Percentiles rank a stretch among this genome's conserved stretches.
phyloP scores from a whole-genome alignment of 2,888 invertebrate species.

The Mythimna pallens region DNA sequence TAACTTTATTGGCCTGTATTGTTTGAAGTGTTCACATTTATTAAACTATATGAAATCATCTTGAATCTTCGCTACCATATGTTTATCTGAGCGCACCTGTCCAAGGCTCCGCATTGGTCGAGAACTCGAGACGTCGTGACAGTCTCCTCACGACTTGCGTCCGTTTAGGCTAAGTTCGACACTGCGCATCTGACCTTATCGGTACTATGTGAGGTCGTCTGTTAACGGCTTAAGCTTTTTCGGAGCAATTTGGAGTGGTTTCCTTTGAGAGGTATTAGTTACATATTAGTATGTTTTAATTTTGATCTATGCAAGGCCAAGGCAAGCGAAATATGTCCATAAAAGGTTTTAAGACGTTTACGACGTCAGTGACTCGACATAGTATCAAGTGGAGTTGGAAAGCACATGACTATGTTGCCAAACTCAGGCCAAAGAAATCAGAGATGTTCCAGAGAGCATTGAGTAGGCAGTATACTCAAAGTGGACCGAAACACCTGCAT shows the following conservation, averaged over 20 bases:
- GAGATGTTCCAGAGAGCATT: too few relatives aligned
- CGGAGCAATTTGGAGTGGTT: constrained; percentile 28
- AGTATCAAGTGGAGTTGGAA: background rate
- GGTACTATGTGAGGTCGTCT: constrained; percentile 32
- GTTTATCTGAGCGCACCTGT: constrained; percentile 38
- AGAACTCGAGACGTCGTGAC: constrained; percentile 36
- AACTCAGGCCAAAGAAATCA: too few relatives aligned
- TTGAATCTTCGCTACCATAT: constrained; percentile 42
- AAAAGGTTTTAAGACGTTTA: background rate
- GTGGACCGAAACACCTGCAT: background rate
- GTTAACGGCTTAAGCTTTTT: constrained; percentile 48
- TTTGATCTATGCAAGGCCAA: constrained; percentile 1
- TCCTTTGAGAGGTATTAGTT: constrained; percentile 31
- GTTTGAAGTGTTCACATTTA: background rate
- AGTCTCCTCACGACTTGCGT: constrained; percentile 35
- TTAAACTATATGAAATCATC: constrained; percentile 20
- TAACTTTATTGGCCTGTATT: too few relatives aligned
- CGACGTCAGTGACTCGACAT: background rate
- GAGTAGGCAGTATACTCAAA: too few relatives aligned
- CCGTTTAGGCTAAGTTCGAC: constrained; percentile 42
- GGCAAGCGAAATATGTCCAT: background rate
- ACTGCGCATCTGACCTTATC: constrained; percentile 52
- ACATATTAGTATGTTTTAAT: constrained; percentile 1
- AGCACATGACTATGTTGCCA: background rate
- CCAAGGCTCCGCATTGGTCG: constrained; percentile 14